Evolutionary conservation across 2,888 invertebrate genomes (phyloP), one percentile per base, ranked within the genome.

Genomic region (Melinaea marsaeus): DNA sequence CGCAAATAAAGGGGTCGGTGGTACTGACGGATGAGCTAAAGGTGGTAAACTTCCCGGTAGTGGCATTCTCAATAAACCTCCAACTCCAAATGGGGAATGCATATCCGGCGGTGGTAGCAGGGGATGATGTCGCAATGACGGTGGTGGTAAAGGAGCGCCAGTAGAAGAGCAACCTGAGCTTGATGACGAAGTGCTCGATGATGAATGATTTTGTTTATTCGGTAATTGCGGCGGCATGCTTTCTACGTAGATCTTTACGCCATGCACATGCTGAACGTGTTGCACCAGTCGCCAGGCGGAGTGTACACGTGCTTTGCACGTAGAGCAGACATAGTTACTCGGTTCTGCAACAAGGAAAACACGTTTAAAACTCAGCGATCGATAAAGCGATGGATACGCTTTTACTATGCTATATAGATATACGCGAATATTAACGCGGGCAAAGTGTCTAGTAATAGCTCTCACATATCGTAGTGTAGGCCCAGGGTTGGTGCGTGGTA

Each of bases 261-360:
- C 98, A 79, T 99, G 99, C 65, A 95, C 94, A 78, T 96, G 95
- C 85, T 99, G 98, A 37, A 96, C 98, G 84, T 99, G 99, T 82
- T 98, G 98, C 51, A 99, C 93, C 67, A 99, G 92, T 64, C 95
- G 93, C 99, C 99, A 99, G 6, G 99, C 98, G n/a, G 98, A 98
- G 74, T 95, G 95, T 74, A 97, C 94, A 58, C 96, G 94, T 69
- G 96, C 95, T 79, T 97, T 97, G 92, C 99, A 99, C 72, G 98
- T 97, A 57, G 95, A 96, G 81, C 98, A 99, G 72, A 97, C 95
- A 85, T 98, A 96, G 92, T 96, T 96, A 88, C 95, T 95, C 71
- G 98, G 98, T 90, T 98, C 98, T 97, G 95, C 68, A 68, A 68
- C 68, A 68, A 68, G 79, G 76, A 80, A 88, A 88, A 67, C 68